phyloP scores from a whole-genome alignment of 2,888 invertebrate genomes.

The Cephus runcator region DNA sequence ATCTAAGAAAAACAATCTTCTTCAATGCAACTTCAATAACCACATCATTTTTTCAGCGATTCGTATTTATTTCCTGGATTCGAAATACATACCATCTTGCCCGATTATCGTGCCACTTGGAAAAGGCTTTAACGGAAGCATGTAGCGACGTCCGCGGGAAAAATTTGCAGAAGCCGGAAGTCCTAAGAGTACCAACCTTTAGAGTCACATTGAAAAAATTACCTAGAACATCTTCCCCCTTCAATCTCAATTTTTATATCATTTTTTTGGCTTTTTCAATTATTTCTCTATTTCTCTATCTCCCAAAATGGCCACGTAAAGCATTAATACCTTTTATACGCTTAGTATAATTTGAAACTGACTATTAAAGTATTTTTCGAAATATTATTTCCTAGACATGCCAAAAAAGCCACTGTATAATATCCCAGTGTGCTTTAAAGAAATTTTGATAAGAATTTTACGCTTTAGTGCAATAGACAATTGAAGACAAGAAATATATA shows the following conservation, averaged over 20 bases:
- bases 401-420: not conserved
- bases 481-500: not conserved
- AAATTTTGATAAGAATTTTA: not conserved
- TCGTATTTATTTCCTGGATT: constrained; percentile 47
- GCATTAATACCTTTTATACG: not conserved
- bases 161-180: not conserved
- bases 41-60: constrained; percentile 37
- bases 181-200: not conserved
- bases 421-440: not conserved
- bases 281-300: not conserved
- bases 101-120: constrained; percentile 33
- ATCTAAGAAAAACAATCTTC: not conserved
- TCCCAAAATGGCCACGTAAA: not conserved
- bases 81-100: constrained; percentile 57
- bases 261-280: not conserved
- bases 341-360: not conserved
- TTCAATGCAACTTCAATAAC: constrained; percentile 18
- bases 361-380: not conserved
- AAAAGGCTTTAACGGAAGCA: constrained; percentile 3
- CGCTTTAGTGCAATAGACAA: not conserved
- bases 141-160: not conserved
- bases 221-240: not conserved
- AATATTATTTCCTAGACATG: not conserved
- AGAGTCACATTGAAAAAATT: not conserved
- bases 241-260: not conserved